Base-by-base conservation (phyloP, 2,113 vertebrate species). In the Tachuris rubrigastra region DNA sequence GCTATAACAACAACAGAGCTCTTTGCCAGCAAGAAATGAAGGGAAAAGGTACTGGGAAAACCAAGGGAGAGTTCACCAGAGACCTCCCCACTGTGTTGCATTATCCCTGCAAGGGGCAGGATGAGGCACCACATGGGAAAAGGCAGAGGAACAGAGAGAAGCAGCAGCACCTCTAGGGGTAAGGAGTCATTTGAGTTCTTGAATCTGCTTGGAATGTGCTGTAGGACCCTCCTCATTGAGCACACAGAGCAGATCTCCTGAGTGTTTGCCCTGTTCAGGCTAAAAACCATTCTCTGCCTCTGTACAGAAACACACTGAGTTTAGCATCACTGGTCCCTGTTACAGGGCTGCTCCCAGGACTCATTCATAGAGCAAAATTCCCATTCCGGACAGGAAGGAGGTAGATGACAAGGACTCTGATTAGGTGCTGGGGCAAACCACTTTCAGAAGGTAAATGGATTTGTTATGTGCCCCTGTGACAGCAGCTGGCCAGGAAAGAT, bases 1-100 rank as follows among this genome's bases (percentile, higher is more conserved):
- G 96, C 95, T 95, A 94, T 95, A 94, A 95, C 95, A 96, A 97
- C 90, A 92, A 65, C 80, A 0, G 83, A 95, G 93, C 90, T 93
- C 73, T 96, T 95, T 62, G 49, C 76, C 66, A 82, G 78, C 75
- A 69, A 95, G 91, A 85, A 93, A 46, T 0, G 8, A 77, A 95
- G 88, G 69, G 4, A 91, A 92, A 91, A 85, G 28, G 65, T 49
- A 31, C 52, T 22, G 65, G 41, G 41, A 75, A 84, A 63, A 80
- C 65, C 69, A 37, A 27, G n/a, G 44, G 66, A 62, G 56, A 60
- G 63, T 22, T 93, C 67, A 53, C 59, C 4, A 30, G 55, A 76
- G 56, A 69, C 17, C 12, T 5, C 16, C 22, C 6, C 27, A 1
- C 27, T 1, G 2, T 27, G 69, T 22, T 0, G 0, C 28, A 9